Evolutionary conservation across 2,797 vertebrate species (phyloP), one percentile per base, ranked within the genome.

Genomic region (Xenentodon cancila): DNA sequence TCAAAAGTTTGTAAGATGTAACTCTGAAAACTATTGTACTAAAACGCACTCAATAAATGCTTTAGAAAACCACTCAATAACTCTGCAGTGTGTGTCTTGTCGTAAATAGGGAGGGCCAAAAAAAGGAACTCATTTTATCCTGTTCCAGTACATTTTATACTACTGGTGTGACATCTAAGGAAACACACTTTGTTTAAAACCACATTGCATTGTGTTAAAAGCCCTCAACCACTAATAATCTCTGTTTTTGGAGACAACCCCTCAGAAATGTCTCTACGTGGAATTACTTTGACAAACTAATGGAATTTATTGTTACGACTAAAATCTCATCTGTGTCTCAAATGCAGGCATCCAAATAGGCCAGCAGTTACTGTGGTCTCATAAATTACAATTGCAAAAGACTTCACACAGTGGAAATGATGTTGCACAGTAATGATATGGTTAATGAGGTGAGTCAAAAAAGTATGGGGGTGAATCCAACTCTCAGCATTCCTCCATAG

Each of bases 11-110:
- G 92, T 93, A 93, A 92, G 71, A 82, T 93, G 94, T 94, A 94
- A 92, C 92, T 94, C 91, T 88, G 92, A 94, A 82, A 93, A 93
- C 81, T 91, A 93, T 94, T 94, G 93, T 94, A 94, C 90, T 92
- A 93, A 94, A 93, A 92, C 91, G 90, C 93, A 94, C 92, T 93
- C 92, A 94, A 94, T 94, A 94, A 94, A 94, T 72, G 85, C 87
- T 87, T 91, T 90, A 88, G 76, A 91, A 92, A 92, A 91, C 84
- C 86, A 88, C 82, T 89, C 66, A 76, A 73, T 81, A 71, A 80
- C 56, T 48, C 51, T 13, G 37, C 25, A 64, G 58, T 76, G 45
- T 55, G 61, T 73, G 67, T 25, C 25, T 25, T 25, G 25, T 25
- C 25, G 5, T 25, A 25, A 25, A 25, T 25, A 25, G 25, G 25